These are phyloP conservation scores for Drosophila birchii DNA, from an alignment of 2,888 invertebrate species.

Conservation along the genomic window DNA sequence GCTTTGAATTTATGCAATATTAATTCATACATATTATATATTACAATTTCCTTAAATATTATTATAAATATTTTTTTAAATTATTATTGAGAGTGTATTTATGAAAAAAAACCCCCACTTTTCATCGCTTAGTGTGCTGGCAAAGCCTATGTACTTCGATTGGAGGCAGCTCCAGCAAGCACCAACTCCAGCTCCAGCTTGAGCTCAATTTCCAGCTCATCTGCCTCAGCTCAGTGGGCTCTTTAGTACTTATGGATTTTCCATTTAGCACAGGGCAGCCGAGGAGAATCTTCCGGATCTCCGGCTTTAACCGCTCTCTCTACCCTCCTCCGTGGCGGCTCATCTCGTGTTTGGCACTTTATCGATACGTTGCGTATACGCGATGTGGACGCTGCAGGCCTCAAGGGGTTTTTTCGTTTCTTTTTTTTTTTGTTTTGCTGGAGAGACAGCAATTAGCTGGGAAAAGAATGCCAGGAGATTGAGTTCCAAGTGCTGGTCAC, in stretches of 20 bases:
- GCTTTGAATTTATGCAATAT: not conserved
- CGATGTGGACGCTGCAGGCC: slow-evolving; percentile 4
- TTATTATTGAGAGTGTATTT: not conserved
- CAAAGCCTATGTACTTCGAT: slow-evolving; percentile 9
- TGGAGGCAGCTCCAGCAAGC: not conserved
- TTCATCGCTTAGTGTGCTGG: not conserved
- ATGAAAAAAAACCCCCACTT: no score
- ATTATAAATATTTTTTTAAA: not conserved
- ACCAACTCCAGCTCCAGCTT: slow-evolving; percentile 2
- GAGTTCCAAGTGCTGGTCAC: slow-evolving; percentile 31
- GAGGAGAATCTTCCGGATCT: slow-evolving; percentile 8
- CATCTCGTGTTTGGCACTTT: slow-evolving; percentile 1
- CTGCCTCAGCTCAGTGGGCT: slow-evolving; percentile 33
- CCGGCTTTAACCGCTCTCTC: slow-evolving; percentile 10
- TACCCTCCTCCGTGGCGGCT: not conserved
- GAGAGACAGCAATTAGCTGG: slow-evolving; percentile 35
- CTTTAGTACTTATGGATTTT: slow-evolving; percentile 32
- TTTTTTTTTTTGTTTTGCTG: not conserved
- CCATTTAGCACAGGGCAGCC: slow-evolving; percentile 29
- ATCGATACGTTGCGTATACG: slow-evolving; percentile 30
- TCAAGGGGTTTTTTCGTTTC: not conserved
- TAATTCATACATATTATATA: not conserved
- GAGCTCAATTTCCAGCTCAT: slow-evolving; percentile 23
- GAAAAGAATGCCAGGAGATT: slow-evolving; percentile 24
- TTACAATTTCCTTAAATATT: not conserved